These are phyloP conservation scores for Agrotis exclamationis DNA, from an alignment of 2,888 invertebrate genomes.

Conservation along the genomic window DNA sequence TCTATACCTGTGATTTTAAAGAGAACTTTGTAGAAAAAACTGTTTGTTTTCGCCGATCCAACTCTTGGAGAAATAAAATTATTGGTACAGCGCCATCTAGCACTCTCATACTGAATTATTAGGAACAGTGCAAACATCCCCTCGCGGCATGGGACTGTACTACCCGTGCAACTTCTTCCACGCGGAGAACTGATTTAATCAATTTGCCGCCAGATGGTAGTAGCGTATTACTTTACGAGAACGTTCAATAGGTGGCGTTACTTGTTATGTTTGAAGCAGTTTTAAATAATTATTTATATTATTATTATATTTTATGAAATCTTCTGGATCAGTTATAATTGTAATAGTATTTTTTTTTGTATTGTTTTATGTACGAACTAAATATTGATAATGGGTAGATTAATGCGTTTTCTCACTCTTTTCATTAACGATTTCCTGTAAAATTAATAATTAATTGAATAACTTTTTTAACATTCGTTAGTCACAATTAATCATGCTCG, in stretches of 20 bases:
- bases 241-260: constrained; percentile 36
- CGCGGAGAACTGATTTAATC: not conserved
- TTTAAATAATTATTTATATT: not conserved
- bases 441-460: constrained; percentile 17
- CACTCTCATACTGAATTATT: not conserved
- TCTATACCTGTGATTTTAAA: too few species aligned
- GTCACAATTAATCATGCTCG: constrained; percentile 59
- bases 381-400: not conserved
- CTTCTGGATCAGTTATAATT: not conserved
- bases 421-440: not conserved
- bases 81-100: constrained; percentile 55
- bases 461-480: constrained; percentile 35
- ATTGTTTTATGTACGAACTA: not conserved
- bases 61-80: not conserved
- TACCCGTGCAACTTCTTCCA: rapidly evolving
- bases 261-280: too few species aligned
- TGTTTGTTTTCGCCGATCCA: not conserved
- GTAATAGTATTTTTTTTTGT: not conserved
- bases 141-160: rapidly evolving
- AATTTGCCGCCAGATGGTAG: constrained; percentile 30
- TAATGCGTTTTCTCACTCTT: not conserved
- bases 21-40: too few species aligned
- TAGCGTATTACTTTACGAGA: not conserved
- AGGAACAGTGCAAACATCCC: not conserved
- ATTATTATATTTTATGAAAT: not conserved